Base-by-base conservation (phyloP, 1,140 invertebrate genomes). In the Halesus radiatus region DNA sequence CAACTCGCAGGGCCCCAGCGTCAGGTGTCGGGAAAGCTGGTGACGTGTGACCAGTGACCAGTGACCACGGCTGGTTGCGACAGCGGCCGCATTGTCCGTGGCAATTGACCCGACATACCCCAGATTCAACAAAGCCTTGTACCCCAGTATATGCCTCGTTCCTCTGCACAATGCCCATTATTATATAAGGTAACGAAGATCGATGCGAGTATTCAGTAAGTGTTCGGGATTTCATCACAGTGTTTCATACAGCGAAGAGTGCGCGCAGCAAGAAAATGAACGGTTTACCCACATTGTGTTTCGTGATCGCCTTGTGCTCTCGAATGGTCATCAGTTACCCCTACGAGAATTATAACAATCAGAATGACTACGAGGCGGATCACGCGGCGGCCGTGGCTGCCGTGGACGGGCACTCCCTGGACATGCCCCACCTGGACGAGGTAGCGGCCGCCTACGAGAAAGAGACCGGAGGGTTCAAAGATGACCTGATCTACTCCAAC, bases 401-500 rank as follows among this genome's bases (percentile, higher is more conserved):
- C n/a, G 75, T 87, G n/a, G 84, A 85, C 60, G 87, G 88, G 76
- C 85, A 86, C 62, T 80, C 32, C 7, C 26, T 23, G 7, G 16
- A 56, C 45, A 72, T 70, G 2, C 68, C 77, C 13, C 60, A 60
- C 32, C 3, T 85, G 26, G 85, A 87, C 66, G 85, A 86, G 58
- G 86, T 85, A 53, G 84, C 85, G 8, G 64, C 72, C 3, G 66
- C 77, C 10, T 76, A 86, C 32, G 86, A 86, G 53, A 84, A 87
- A 77, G 89, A 89, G 62, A 87, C 85, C 54, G 86, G 78, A 4
- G 86, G 85, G 6, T 73, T 85, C 64, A 83, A 84, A 75, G 84
- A 86, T 66, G 82, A 83, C 32, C 85, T 85, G 26, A 86, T 88
- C 56, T 87, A 89, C 80, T 84, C 85, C 1, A 80, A 80, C 54